Evolutionary conservation across 2,113 vertebrate species (phyloP).

Genomic region (Megaleporinus macrocephalus): DNA sequence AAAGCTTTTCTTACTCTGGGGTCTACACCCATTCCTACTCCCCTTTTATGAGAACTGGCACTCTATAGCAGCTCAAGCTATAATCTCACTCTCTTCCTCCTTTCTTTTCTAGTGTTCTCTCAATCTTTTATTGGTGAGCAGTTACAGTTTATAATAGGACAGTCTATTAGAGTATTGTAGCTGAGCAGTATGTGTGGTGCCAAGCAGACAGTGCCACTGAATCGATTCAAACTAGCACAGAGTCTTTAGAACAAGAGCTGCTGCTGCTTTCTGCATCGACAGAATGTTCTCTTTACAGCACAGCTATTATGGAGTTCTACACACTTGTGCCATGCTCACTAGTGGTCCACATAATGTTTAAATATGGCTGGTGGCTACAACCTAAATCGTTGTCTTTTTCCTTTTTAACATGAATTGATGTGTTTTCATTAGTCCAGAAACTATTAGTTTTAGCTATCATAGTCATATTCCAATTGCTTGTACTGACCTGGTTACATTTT

Average conservation of each 20-base stretch:
- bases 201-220: background rate
- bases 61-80: background rate
- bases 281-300: background rate
- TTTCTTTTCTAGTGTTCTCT: background rate
- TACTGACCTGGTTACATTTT: too few species aligned
- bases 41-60: background rate
- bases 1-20: background rate
- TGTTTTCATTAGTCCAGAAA: background rate
- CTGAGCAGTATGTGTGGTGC: background rate
- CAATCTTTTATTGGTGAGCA: background rate
- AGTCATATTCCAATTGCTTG: background rate
- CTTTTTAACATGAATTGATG: too few species aligned
- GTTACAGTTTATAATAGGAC: background rate
- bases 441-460: background rate
- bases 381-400: too few species aligned
- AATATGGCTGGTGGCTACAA: too few species aligned
- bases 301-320: background rate
- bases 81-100: background rate
- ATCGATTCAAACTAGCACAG: constrained; percentile 34
- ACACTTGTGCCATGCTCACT: too few species aligned
- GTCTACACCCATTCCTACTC: background rate
- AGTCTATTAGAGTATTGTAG: background rate
- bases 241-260: constrained; percentile 9
- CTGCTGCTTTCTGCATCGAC: background rate
- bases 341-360: too few species aligned